Base-by-base conservation (phyloP, 1,140 invertebrate species). In the Whitmania pigra region DNA sequence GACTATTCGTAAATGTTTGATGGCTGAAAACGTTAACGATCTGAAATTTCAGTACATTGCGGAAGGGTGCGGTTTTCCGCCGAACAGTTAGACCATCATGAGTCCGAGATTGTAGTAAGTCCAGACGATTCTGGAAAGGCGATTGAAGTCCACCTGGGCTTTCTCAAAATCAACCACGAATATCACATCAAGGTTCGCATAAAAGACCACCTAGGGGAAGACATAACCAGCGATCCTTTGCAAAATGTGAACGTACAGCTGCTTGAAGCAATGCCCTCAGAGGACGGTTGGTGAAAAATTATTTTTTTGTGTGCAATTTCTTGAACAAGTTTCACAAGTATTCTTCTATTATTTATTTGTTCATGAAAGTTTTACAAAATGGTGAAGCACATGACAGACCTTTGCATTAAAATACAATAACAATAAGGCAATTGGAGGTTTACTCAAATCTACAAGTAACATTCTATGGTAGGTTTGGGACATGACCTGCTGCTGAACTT, bases 401-500 rank as follows among this genome's bases (percentile, higher is more conserved):
- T n/a, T 3, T 25, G 25, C 20, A 57, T 57, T 57, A n/a, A 29
- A 67, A 67, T 67, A 20, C 66, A 20, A 25, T n/a, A n/a, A n/a
- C n/a, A n/a, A n/a, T n/a, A n/a, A n/a, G n/a, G n/a, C 18, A 29
- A 20, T 20, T 11, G 11, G 31, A 25, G n/a, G 40, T 69, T 29
- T 15, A 18, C 11, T 57, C 55, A 17, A 13, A 49, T 53, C 17
- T 70, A 2, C 49, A 49, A 25, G 25, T 43, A 7, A 22, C 6
- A 6, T 54, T 29, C 71, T 63, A 57, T 76, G 76, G 27, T 53
- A 78, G 78, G 78, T 36, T 31, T 69, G 22, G 79, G 79, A 53
- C 79, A 80, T 74, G 72, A 78, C 15, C 22, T 79, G 3, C 20
- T 74, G 31, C 15, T 80, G 17, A 72, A 76, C 31, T 78, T 80